These are phyloP conservation scores for Tachina lurida DNA, from an alignment of 2,888 invertebrate species.

Conservation along the genomic window DNA sequence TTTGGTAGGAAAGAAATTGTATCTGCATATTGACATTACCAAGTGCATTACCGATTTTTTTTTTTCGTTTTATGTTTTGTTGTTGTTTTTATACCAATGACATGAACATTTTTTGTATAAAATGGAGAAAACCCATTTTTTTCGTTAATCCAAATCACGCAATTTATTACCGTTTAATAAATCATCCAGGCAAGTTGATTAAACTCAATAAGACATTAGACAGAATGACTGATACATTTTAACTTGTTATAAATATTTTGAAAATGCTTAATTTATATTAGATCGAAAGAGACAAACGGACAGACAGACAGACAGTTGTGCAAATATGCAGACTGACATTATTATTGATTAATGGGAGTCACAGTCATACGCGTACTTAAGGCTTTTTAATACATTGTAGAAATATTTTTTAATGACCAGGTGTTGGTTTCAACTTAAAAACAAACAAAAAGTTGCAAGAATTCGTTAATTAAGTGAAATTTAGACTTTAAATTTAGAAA, in stretches of 20 bases:
- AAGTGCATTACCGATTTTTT: slow-evolving; percentile 61
- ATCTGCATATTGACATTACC: slow-evolving; percentile 63
- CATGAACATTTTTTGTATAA: slow-evolving; percentile 53
- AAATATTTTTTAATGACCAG: slow-evolving; percentile 37
- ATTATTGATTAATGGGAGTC: slow-evolving; percentile 55
- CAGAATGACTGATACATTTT: slow-evolving; percentile 60
- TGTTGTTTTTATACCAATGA: slow-evolving; percentile 21
- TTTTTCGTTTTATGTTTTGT: not conserved
- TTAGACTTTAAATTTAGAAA: not conserved
- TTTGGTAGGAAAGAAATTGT: slow-evolving; percentile 55
- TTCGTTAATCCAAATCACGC: slow-evolving; percentile 65
- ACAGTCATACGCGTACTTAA: slow-evolving; percentile 16
- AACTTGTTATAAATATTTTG: slow-evolving; percentile 60
- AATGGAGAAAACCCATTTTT: not conserved
- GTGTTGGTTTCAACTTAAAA: slow-evolving; percentile 28
- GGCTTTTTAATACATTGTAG: slow-evolving; percentile 12
- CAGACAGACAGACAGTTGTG: slow-evolving; percentile 4
- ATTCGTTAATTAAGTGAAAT: not conserved
- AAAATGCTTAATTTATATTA: slow-evolving; percentile 46
- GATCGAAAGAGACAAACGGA: not conserved
- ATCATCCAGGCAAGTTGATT: slow-evolving; percentile 65
- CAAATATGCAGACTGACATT: slow-evolving; percentile 31
- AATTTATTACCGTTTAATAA: slow-evolving; percentile 69
- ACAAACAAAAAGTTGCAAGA: not conserved
- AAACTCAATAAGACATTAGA: slow-evolving; percentile 54